phyloP scores from a whole-genome alignment of 2,113 vertebrate species.

The pig (Sus scrofa) region DNA sequence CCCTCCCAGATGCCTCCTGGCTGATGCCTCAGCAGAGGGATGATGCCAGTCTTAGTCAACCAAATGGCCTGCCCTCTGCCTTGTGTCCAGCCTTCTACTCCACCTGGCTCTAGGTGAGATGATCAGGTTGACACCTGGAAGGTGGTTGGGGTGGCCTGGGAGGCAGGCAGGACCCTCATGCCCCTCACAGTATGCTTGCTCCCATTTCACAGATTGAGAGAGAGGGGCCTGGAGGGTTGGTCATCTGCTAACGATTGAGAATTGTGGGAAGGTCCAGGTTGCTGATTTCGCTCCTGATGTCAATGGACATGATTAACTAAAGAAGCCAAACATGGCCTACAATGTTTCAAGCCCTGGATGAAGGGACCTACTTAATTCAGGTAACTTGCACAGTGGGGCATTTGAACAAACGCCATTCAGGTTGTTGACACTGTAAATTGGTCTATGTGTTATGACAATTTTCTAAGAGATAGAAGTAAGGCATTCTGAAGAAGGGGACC shows the following conservation, averaged over 20 bases:
- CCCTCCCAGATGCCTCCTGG: not conserved
- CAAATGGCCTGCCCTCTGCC: not conserved
- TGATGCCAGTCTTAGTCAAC: not conserved
- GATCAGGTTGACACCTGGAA: not conserved
- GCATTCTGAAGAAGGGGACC: not conserved
- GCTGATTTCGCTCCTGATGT: not conserved
- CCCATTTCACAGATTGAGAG: not conserved
- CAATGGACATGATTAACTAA: accelerated
- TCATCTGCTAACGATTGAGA: not conserved
- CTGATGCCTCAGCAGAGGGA: not conserved
- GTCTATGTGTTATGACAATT: not conserved
- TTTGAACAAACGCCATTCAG: not conserved
- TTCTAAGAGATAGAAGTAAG: not conserved
- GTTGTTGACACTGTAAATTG: not conserved
- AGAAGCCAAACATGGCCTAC: not conserved
- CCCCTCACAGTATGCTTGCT: not conserved
- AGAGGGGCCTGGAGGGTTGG: not conserved
- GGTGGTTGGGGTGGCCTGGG: not conserved
- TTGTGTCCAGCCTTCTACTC: not conserved
- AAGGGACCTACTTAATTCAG: not conserved
- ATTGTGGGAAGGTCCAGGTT: not conserved
- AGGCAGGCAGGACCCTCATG: not conserved
- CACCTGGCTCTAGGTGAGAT: not conserved
- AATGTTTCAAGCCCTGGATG: not conserved
- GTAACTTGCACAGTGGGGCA: not conserved